A percentile compares a stretch with the other conserved stretches of the same genome.
Evolutionary conservation across 1,140 invertebrate genomes (phyloP).

Genomic region (Brachionus rubens): DNA sequence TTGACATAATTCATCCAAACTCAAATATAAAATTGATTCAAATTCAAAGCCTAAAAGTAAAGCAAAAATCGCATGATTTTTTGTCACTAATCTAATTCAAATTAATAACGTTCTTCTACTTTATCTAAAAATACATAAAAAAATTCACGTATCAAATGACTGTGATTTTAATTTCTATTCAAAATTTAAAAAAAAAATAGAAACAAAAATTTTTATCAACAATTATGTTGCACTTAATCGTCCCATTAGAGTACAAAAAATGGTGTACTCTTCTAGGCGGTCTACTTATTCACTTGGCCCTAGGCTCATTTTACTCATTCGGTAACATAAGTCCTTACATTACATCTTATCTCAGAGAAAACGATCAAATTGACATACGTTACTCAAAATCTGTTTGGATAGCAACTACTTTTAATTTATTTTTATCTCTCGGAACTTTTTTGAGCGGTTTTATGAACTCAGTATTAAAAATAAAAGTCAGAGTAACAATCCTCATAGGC

Average conservation of each 20-base stretch:
- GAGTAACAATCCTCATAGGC: constrained; percentile 53
- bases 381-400: constrained; percentile 59
- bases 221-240: too few species aligned
- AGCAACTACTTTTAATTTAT: constrained; percentile 55
- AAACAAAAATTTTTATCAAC: too few species aligned
- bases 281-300: constrained; percentile 27
- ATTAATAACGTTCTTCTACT: too few species aligned
- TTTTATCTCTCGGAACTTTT: constrained; percentile 47
- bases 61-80: too few species aligned
- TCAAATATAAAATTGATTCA: too few species aligned
- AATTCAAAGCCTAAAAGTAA: too few species aligned
- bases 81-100: too few species aligned
- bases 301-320: constrained; percentile 24
- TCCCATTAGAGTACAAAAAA: constrained; percentile 7
- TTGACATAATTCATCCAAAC: too few species aligned
- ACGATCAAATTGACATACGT: constrained; percentile 49
- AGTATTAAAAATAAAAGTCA: constrained; percentile 53
- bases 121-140: too few species aligned
- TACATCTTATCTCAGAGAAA: constrained; percentile 58
- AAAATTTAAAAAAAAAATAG: too few species aligned
- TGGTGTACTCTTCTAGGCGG: constrained; percentile 35
- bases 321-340: constrained; percentile 61
- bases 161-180: too few species aligned
- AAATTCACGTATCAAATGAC: too few species aligned
- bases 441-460: constrained; percentile 54